Evolutionary conservation across 2,797 vertebrate genomes (phyloP).

Genomic region (Nasua narica): DNA sequence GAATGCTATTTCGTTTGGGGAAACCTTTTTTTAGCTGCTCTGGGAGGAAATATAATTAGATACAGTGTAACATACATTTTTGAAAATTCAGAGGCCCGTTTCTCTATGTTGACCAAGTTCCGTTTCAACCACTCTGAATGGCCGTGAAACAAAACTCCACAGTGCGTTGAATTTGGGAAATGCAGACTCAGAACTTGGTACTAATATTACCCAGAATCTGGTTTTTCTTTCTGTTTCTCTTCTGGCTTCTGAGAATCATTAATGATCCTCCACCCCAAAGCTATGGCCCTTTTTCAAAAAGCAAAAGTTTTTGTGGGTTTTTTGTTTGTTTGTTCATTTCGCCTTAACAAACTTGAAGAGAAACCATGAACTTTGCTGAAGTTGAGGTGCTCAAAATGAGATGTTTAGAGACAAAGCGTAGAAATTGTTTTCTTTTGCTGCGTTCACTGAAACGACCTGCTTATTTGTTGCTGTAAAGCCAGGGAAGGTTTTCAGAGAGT

Average conservation of each 20-base stretch:
- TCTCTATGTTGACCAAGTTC: background rate
- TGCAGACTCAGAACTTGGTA: background rate
- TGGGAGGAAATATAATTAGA: background rate
- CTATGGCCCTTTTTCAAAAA: background rate
- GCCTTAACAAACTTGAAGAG: background rate
- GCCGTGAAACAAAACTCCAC: constrained; percentile 38
- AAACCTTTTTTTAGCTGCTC: background rate
- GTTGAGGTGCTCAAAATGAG: background rate
- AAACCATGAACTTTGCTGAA: background rate
- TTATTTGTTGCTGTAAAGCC: background rate
- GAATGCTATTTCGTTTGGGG: background rate
- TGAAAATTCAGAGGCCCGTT: constrained; percentile 28
- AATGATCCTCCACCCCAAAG: constrained; percentile 3
- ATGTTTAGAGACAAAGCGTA: background rate
- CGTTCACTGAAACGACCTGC: background rate
- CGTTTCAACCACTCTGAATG: background rate
- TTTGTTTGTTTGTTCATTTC: background rate
- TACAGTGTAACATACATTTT: background rate
- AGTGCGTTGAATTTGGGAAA: constrained; percentile 27
- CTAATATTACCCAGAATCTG: constrained; percentile 26
- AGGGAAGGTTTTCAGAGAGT: background rate
- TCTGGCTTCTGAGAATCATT: background rate
- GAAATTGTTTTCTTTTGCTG: background rate
- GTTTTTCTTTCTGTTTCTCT: background rate
- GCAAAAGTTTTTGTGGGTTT: background rate